Conservation (phyloP, 2,888 invertebrate species). For the Thysanoteuthis rhombus region DNA sequence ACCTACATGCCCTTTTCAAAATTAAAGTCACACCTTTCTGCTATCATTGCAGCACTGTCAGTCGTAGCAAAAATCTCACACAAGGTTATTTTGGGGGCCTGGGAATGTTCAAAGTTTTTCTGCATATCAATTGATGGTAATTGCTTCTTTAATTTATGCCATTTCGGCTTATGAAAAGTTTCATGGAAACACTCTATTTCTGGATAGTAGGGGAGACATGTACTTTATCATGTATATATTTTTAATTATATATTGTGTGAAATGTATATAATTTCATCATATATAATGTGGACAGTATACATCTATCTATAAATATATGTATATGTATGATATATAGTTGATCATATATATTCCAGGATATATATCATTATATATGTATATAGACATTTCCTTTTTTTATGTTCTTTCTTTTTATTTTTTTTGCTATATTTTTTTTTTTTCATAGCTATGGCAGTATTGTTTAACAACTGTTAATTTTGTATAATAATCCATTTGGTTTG, state of each 20-base stretch:
- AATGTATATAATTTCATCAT: background rate
- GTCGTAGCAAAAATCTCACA: too few species aligned
- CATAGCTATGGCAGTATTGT: slow-evolving; percentile 12
- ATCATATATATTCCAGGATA: background rate
- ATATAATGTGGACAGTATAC: background rate
- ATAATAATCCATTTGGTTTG: slow-evolving; percentile 12
- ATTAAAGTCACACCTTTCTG: too few species aligned
- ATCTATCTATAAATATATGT: background rate
- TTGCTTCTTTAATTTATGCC: too few species aligned
- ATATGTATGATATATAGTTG: background rate
- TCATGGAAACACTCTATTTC: too few species aligned
- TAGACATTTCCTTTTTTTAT: background rate
- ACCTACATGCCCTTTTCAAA: too few species aligned
- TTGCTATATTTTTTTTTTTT: background rate
- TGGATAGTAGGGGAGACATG: too few species aligned
- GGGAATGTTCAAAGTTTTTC: too few species aligned
- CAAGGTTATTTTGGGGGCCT: too few species aligned
- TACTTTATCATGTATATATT: background rate
- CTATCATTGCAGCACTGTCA: too few species aligned
- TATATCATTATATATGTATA: background rate
- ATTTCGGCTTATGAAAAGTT: too few species aligned
- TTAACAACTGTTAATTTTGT: background rate
- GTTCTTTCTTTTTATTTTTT: background rate
- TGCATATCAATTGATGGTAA: too few species aligned
- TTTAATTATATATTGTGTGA: background rate